Evolutionary conservation across 2,797 vertebrate species (phyloP).

Genomic region (Sebastes iracundus): DNA sequence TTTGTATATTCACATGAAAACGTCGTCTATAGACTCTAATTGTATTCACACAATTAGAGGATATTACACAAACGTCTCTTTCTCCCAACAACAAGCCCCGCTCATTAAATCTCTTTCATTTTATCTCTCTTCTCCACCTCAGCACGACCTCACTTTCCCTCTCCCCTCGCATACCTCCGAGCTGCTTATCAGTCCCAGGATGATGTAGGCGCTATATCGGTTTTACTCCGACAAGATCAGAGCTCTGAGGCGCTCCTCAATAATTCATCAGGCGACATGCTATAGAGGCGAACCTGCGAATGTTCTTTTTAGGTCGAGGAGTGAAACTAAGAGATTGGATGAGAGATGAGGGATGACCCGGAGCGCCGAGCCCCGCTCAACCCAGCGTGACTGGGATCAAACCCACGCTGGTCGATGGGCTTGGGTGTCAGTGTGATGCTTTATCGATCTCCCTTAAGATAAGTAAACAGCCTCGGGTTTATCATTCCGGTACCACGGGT

Average conservation of each 20-base stretch:
- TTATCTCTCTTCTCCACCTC: constrained; percentile 33
- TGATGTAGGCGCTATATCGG: constrained; percentile 46
- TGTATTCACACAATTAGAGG: constrained; percentile 14
- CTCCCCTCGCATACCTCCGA: constrained; percentile 29
- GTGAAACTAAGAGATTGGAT: constrained; percentile 37
- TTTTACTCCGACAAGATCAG: constrained; percentile 67
- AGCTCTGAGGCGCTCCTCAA: constrained; percentile 64
- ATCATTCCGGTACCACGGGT: background rate
- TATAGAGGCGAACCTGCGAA: constrained; percentile 45
- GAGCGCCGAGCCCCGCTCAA: background rate
- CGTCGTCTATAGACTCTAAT: background rate
- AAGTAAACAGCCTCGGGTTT: constrained; percentile 17
- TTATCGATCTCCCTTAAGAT: constrained; percentile 28
- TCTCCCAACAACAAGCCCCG: background rate
- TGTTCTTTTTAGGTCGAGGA: constrained; percentile 43
- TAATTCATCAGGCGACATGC: constrained; percentile 61
- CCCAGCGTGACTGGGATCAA: constrained; percentile 13
- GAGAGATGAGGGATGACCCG: constrained; percentile 45
- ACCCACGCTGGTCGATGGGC: constrained; percentile 3
- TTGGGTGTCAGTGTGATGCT: constrained; percentile 24
- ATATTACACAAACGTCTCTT: background rate
- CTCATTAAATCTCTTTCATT: constrained; percentile 35
- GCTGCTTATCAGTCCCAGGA: constrained; percentile 61
- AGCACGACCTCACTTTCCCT: constrained; percentile 25
- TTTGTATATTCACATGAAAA: background rate